These are phyloP conservation scores for Origma solitaria DNA, from an alignment of 2,113 vertebrate species.

Conservation along the genomic window DNA sequence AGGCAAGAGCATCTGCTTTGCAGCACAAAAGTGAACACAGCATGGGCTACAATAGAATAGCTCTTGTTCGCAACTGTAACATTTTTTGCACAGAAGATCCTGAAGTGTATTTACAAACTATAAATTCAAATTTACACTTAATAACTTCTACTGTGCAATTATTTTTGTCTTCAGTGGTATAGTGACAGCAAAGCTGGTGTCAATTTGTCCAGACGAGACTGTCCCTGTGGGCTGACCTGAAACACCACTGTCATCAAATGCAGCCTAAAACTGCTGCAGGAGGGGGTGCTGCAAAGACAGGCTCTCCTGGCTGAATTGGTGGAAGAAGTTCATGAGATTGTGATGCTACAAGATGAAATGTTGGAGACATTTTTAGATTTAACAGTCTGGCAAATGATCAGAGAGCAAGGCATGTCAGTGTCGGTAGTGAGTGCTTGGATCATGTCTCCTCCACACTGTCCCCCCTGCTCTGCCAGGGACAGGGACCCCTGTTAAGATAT, in stretches of 20 bases:
- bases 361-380: fast-evolving
- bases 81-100: neutral
- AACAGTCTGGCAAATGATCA: neutral
- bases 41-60: neutral
- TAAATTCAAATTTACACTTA: neutral
- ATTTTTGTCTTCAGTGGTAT: neutral
- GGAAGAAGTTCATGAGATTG: neutral
- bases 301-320: neutral
- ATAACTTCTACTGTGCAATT: neutral
- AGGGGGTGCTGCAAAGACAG: neutral
- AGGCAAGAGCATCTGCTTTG: neutral
- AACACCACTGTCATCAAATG: neutral
- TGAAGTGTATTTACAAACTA: neutral
- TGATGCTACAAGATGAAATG: neutral
- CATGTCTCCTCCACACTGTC: neutral
- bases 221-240: neutral
- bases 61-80: neutral
- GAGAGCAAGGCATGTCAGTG: neutral
- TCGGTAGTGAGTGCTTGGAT: neutral
- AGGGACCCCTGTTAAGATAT: neutral
- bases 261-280: neutral
- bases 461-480: neutral
- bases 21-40: fast-evolving
- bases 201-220: fast-evolving
- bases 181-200: neutral